phyloP scores from a whole-genome alignment of 2,113 vertebrate genomes.

The Cheilinus undulatus region DNA sequence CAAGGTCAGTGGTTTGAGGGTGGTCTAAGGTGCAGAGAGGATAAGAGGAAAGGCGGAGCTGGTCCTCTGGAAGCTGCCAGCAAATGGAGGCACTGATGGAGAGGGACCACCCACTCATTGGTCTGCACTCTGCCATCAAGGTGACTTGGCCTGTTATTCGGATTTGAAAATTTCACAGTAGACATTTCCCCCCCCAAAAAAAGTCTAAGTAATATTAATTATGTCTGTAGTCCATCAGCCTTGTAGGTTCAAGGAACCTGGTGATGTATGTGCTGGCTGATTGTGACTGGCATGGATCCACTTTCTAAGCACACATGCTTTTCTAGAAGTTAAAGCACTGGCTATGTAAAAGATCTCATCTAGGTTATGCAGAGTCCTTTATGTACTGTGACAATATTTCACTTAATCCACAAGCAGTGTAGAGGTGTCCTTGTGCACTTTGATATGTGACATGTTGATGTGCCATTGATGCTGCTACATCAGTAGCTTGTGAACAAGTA shows the following conservation, averaged over 20 bases:
- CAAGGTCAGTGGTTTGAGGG: conserved; percentile 70
- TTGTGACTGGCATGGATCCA: neutral
- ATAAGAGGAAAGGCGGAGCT: conserved; percentile 28
- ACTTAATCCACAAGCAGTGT: too few species aligned
- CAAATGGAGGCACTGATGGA: conserved; percentile 52
- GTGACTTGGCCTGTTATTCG: neutral
- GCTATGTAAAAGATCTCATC: too few species aligned
- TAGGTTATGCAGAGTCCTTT: too few species aligned
- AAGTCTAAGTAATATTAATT: too few species aligned
- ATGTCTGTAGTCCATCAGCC: neutral
- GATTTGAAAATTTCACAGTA: neutral
- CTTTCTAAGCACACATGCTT: too few species aligned
- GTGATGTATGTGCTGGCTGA: neutral
- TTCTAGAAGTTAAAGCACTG: too few species aligned
- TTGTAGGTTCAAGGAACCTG: neutral
- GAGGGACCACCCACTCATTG: conserved; percentile 54
- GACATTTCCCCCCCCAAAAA: too few species aligned
- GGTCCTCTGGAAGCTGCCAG: conserved; percentile 15
- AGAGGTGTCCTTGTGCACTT: too few species aligned
- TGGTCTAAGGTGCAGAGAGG: conserved; percentile 59
- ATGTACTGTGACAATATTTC: too few species aligned
- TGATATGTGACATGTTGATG: too few species aligned
- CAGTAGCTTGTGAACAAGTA: too few species aligned
- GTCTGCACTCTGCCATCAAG: neutral
- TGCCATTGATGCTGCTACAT: too few species aligned